Base-by-base conservation (phyloP, 2,113 vertebrate species). In the Donacobius atricapilla region DNA sequence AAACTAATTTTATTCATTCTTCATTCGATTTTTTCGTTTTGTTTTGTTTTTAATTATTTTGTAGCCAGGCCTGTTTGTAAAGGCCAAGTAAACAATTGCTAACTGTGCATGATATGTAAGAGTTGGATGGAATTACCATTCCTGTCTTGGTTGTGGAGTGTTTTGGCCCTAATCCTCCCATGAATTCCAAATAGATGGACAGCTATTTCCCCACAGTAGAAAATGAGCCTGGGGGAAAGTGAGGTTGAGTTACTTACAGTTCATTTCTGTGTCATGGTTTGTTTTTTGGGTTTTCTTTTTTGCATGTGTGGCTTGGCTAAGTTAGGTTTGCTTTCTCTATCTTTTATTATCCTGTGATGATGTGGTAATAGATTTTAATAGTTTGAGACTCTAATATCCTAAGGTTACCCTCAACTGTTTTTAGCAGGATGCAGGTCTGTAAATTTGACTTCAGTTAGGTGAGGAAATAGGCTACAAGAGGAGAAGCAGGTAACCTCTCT, bases 1-100 rank as follows among this genome's bases (percentile, higher is more conserved):
- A 79, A 92, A 86, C 15, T 65, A 56, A 91, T 95, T 97, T 96
- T 95, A 64, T 95, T 94, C 9, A 73, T 84, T 75, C 92, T 84
- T 93, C 25, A 45, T 45, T 54, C 64, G 90, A 1, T 10, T 42
- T 6, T 24, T 16, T 21, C 24, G 40, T 69, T 75, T 30, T 9
- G 10, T 30, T 10, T 79, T 37, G n/a, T n/a, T n/a, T n/a, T n/a
- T n/a, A n/a, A n/a, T 37, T 40, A 4, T 85, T 91, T 92, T 80
- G 37, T 69, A 39, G 58, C 73, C 89, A 96, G 86, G 79, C 15
- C n/a, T 80, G 63, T 92, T 96, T 95, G 69, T 75, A 90, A 96
- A 97, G 83, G 87, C 95, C 90, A 96, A 94, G 50, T 77, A 93
- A 97, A 88, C 61, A 10, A 73, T 69, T 86, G 42, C 28, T 91